Base-by-base conservation (phyloP, 1,140 invertebrate species). In the Calosoma granatense region DNA sequence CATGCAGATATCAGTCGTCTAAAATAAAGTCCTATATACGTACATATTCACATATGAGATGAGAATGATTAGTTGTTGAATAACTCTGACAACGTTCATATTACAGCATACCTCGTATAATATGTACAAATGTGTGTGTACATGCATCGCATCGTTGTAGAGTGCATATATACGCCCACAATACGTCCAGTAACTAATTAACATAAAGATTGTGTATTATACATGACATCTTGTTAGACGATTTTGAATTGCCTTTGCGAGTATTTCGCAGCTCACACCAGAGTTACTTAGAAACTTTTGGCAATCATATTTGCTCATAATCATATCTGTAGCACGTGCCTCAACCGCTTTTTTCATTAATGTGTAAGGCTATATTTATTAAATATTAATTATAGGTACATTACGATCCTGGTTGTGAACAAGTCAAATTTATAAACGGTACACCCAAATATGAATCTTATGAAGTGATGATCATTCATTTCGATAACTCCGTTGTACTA, bases 221-320 rank as follows among this genome's bases (percentile, higher is more conserved):
- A 36, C 26, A 4, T 11, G 41, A 47, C 41, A 47, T 12, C 6
- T 12, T 11, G 4, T 30, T 30, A 30, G 41, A 47, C 15, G 41
- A 47, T 47, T 47, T 47, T 47, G 15, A 47, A 47, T 47, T 47
- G 41, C 41, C 41, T 47, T 47, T 47, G 41, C 41, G 41, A 47
- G 9, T 12, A 4, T 11, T 47, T 47, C 41, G 41, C 41, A 47
- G 41, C 41, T 47, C 41, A 47, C 9, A 47, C 4, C 9, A 47
- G 9, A 12, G 41, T 47, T 47, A 47, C 17, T 47, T 47, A 47
- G 41, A 12, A 47, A 47, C 41, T 17, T 6, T 3, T 11, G 41
- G 41, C 41, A 47, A 47, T 47, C 41, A 47, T 47, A 47, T 47
- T 47, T 47, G 41, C 41, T 47, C 41, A 47, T 47, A 17, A 47